A percentile compares a stretch with the other conserved stretches of the same genome.
Conservation (phyloP, 2,113 vertebrate species). For the Anolis carolinensis region DNA sequence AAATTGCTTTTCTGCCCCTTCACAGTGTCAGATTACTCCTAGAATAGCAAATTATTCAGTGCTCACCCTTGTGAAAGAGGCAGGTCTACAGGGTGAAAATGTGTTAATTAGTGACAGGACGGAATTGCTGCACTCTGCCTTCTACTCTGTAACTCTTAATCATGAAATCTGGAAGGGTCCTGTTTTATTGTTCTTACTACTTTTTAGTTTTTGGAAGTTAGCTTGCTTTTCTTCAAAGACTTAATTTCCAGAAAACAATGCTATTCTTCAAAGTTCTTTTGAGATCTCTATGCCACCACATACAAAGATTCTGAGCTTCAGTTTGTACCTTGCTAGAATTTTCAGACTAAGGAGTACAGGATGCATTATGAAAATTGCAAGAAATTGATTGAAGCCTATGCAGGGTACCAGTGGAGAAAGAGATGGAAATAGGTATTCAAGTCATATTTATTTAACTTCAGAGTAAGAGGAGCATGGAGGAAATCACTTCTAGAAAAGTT, state of each 20-base stretch:
- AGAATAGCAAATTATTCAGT: slow-evolving; percentile 39
- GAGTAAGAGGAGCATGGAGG: too few relatives aligned
- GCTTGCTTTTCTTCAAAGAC: neutral
- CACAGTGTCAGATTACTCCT: slow-evolving; percentile 33
- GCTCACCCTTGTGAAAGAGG: slow-evolving; percentile 25
- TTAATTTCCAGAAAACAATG: neutral
- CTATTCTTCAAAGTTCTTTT: neutral
- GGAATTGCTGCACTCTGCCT: slow-evolving; percentile 50
- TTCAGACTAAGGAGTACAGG: too few relatives aligned
- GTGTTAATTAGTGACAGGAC: slow-evolving; percentile 44
- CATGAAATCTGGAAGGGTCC: slow-evolving; percentile 30
- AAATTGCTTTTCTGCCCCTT: slow-evolving; percentile 46
- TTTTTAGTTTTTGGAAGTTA: neutral
- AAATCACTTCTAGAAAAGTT: too few relatives aligned
- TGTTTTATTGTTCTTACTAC: neutral
- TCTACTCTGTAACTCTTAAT: slow-evolving; percentile 29
- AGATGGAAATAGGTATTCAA: too few relatives aligned
- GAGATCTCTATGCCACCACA: too few relatives aligned
- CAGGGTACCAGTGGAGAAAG: too few relatives aligned
- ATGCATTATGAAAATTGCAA: too few relatives aligned
- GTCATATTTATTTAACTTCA: too few relatives aligned
- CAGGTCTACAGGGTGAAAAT: slow-evolving; percentile 35
- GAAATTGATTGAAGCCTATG: too few relatives aligned
- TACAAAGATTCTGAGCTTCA: too few relatives aligned
- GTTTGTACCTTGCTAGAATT: too few relatives aligned